Evolutionary conservation across 2,113 vertebrate genomes (phyloP).

Genomic region (Platycercus adscitus): DNA sequence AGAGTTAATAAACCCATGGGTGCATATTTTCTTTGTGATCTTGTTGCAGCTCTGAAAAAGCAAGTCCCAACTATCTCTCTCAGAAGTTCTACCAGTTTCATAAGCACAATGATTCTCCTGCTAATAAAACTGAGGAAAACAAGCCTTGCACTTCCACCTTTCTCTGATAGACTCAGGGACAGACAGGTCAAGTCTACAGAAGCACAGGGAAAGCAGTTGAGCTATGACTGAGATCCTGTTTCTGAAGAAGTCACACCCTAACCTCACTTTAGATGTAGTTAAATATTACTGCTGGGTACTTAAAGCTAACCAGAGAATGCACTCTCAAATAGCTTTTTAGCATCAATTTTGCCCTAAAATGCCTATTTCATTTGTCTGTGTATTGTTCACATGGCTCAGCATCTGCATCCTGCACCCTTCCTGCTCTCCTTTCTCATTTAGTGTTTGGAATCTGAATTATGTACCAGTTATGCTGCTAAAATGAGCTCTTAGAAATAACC

Average conservation of each 20-base stretch:
- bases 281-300: neutral
- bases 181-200: neutral
- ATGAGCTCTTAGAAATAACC: constrained; percentile 32
- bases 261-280: neutral
- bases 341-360: neutral
- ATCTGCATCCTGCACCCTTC: neutral
- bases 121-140: neutral
- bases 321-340: neutral
- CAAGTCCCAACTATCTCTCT: neutral
- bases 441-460: constrained; percentile 15
- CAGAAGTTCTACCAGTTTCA: neutral
- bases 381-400: neutral
- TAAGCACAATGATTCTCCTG: neutral
- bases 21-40: neutral
- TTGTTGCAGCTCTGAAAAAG: neutral
- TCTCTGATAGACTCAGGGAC: neutral
- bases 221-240: neutral
- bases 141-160: neutral
- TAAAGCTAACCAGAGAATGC: neutral
- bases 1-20: neutral
- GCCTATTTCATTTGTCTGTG: neutral
- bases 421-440: neutral
- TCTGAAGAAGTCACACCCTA: neutral
- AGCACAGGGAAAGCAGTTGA: neutral
- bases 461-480: neutral